Evolutionary conservation across 35 echinoderm and acorn worm genomes (phyloP).

Genomic region (Ophioderma brevispina): DNA sequence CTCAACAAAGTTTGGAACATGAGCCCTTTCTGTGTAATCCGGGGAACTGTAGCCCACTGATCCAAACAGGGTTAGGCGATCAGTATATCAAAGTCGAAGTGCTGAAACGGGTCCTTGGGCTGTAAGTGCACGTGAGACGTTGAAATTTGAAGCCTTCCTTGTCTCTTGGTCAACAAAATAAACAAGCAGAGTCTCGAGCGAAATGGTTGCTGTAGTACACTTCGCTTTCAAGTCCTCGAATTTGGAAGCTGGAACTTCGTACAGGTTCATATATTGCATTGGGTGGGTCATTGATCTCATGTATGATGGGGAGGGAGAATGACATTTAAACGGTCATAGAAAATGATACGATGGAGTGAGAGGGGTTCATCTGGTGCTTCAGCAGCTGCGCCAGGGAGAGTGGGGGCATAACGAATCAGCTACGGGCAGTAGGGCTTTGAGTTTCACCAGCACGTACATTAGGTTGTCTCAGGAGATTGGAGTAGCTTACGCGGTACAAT

Average conservation of each 20-base stretch:
- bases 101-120: neutral
- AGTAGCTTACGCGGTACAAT: too few relatives aligned
- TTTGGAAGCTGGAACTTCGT: neutral
- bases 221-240: neutral
- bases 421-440: neutral
- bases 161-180: neutral
- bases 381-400: neutral
- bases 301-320: neutral
- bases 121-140: neutral
- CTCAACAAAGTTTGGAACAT: neutral
- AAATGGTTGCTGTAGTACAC: neutral
- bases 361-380: neutral
- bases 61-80: too few relatives aligned
- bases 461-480: neutral
- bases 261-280: neutral
- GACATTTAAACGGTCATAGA: neutral
- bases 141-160: neutral
- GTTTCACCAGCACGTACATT: neutral
- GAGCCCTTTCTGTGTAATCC: neutral
- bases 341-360: neutral
- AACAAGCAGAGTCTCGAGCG: neutral
- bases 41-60: neutral
- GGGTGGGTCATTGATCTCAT: neutral
- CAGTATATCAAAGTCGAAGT: too few relatives aligned
- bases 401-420: neutral